Evolutionary conservation across 2,797 vertebrate genomes (phyloP).

Genomic region (Macropodus opercularis): DNA sequence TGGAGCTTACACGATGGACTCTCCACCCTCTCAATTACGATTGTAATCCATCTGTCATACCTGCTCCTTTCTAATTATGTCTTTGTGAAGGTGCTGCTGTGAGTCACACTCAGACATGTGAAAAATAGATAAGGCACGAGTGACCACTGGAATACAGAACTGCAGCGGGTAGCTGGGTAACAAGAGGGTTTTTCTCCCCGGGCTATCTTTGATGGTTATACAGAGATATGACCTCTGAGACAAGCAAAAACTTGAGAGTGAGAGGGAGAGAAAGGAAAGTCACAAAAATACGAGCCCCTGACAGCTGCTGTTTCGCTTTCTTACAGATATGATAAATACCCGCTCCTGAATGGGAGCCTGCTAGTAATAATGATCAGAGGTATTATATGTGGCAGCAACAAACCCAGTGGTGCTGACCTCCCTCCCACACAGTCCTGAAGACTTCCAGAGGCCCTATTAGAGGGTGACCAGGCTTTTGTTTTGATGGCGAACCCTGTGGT

Average conservation of each 20-base stretch:
- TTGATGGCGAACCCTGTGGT: conserved; percentile 67
- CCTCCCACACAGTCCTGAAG: conserved; percentile 49
- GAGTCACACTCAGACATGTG: conserved; percentile 59
- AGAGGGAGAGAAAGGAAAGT: conserved; percentile 19
- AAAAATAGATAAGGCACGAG: conserved; percentile 66
- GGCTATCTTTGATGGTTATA: conserved; percentile 23
- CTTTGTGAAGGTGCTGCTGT: conserved; percentile 62
- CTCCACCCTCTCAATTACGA: conserved; percentile 70
- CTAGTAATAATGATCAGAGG: conserved; percentile 56
- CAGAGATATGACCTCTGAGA: conserved; percentile 25
- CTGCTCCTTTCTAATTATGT: conserved; percentile 74
- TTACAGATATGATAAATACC: conserved; percentile 29
- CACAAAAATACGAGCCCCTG: background rate
- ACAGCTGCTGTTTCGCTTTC: conserved; percentile 17
- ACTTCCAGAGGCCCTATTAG: conserved; percentile 65
- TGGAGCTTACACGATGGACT: conserved; percentile 61
- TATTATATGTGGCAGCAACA: conserved; percentile 58
- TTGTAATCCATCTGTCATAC: conserved; percentile 79
- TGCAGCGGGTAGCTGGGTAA: conserved; percentile 28
- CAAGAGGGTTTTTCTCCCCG: conserved; percentile 25
- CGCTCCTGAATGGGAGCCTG: conserved; percentile 28
- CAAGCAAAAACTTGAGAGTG: background rate
- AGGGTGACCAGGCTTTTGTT: conserved; percentile 63
- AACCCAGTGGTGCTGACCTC: conserved; percentile 61
- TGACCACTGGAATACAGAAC: conserved; percentile 65